Percentiles rank a stretch among this genome's conserved stretches.
Conservation (phyloP, 2,113 vertebrate species). For the Podiceps cristatus region DNA sequence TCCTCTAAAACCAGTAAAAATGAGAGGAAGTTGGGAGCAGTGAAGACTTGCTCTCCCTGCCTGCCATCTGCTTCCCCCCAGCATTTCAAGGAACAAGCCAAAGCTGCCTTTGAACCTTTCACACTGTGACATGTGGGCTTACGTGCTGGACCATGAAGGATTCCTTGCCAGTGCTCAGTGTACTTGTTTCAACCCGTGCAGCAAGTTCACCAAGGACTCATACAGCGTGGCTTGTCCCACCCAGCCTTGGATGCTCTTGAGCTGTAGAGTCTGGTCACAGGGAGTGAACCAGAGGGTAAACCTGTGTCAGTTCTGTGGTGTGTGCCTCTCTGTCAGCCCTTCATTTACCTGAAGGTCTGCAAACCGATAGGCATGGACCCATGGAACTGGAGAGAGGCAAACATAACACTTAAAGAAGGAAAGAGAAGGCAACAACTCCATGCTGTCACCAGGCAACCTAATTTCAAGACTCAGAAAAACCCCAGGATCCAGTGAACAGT, state of each 20-base stretch:
- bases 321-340: not conserved
- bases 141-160: not conserved
- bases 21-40: not conserved
- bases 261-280: not conserved
- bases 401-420: not conserved
- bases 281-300: not conserved
- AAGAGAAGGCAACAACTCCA: not conserved
- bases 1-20: not conserved
- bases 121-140: fast-evolving
- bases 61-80: not conserved
- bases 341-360: not conserved
- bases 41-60: not conserved
- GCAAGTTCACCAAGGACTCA: not conserved
- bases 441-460: not conserved
- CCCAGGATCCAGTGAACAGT: not conserved
- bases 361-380: not conserved
- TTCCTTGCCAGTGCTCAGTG: not conserved
- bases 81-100: not conserved
- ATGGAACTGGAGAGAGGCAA: not conserved
- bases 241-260: not conserved
- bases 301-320: not conserved
- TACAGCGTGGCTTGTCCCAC: not conserved
- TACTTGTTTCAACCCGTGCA: not conserved
- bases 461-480: not conserved
- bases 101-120: not conserved